Percentiles rank a stretch among this genome's conserved stretches.
Conservation (phyloP, 1,140 invertebrate species). For the Eulimnadia texana region DNA sequence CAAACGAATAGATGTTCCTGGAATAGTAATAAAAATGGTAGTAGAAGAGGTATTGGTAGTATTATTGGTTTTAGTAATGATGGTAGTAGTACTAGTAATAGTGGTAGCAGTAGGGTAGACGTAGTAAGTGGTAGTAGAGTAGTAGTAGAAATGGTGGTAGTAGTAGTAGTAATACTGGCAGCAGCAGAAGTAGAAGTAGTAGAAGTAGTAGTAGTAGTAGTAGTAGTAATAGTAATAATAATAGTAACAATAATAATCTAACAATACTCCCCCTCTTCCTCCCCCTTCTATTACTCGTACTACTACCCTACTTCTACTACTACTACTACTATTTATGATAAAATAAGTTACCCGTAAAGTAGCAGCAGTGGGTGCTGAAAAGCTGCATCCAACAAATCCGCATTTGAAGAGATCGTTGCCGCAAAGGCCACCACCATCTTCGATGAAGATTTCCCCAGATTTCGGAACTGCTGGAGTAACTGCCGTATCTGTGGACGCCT, state of each 20-base stretch:
- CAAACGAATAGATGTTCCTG: slow-evolving; percentile 36
- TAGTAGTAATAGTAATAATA: too few relatives aligned
- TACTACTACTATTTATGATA: background rate
- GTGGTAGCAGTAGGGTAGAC: slow-evolving; percentile 19
- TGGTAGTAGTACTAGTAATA: slow-evolving; percentile 18
- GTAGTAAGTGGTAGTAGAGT: too few relatives aligned
- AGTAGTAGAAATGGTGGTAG: too few relatives aligned
- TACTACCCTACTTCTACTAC: background rate
- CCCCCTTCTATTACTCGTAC: too few relatives aligned
- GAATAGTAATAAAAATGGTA: slow-evolving; percentile 21
- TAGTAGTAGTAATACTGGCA: too few relatives aligned
- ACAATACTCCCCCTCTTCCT: too few relatives aligned
- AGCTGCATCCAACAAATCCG: slow-evolving; percentile 30
- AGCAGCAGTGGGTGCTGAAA: background rate
- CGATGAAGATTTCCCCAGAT: background rate
- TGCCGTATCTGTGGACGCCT: background rate
- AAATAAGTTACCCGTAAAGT: background rate
- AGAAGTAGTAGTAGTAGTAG: too few relatives aligned
- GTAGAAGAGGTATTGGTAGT: background rate
- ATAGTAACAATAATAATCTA: too few relatives aligned
- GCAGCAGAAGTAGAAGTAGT: too few relatives aligned
- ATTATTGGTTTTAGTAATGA: background rate
- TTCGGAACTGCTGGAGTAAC: background rate
- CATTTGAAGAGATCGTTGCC: slow-evolving; percentile 36
- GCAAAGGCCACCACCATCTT: slow-evolving; percentile 15